Evolutionary conservation across 2,888 invertebrate genomes (phyloP).

Genomic region (Xestobium rufovillosum): DNA sequence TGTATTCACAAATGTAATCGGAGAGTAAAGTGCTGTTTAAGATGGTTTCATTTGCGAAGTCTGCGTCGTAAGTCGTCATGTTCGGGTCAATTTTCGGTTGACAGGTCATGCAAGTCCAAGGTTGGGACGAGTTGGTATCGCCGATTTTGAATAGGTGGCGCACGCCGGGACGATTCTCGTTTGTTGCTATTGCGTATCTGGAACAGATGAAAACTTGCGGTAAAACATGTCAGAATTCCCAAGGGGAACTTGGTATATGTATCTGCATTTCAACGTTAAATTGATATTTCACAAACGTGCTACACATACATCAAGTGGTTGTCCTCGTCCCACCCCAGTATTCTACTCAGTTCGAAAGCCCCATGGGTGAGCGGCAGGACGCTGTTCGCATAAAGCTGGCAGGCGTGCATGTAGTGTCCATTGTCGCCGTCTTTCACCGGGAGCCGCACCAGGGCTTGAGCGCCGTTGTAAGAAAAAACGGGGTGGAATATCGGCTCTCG

Average conservation of each 20-base stretch:
- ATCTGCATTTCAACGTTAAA: conserved; percentile 4
- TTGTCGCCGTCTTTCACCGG: conserved; percentile 56
- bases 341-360: conserved; percentile 63
- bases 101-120: conserved; percentile 56
- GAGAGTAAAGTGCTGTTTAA: conserved; percentile 38
- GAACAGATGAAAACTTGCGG: conserved; percentile 43
- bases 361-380: conserved; percentile 60
- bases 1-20: conserved; percentile 47
- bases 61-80: conserved; percentile 38
- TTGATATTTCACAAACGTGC: neutral
- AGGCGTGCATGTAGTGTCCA: conserved; percentile 54
- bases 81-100: conserved; percentile 40
- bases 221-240: neutral
- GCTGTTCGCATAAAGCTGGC: conserved; percentile 39
- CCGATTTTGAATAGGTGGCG: conserved; percentile 73
- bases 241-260: neutral
- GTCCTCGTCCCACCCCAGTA: conserved; percentile 70
- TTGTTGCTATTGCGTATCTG: conserved; percentile 78
- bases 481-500: conserved; percentile 42
- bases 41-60: conserved; percentile 44
- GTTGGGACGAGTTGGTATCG: conserved; percentile 41
- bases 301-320: conserved; percentile 57
- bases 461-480: conserved; percentile 39
- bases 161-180: conserved; percentile 68
- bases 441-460: conserved; percentile 46